Evolutionary conservation across 2,797 vertebrate genomes (phyloP), one percentile per base, ranked within the genome.

Genomic region (Trematomus bernacchii): DNA sequence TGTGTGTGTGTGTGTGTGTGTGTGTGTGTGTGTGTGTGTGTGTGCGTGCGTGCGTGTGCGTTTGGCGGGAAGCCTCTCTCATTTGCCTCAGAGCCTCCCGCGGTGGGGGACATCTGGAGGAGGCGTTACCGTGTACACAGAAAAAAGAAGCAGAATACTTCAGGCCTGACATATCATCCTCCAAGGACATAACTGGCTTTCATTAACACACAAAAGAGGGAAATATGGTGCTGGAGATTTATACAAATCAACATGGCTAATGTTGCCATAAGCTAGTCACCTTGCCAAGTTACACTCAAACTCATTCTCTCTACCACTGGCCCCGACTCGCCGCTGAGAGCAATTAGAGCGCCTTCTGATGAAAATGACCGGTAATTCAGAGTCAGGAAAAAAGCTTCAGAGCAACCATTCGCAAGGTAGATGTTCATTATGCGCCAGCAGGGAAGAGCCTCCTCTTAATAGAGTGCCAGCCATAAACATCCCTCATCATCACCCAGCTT

Each of bases 91-190:
- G 73, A 87, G 86, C 74, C 89, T 92, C 90, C 91, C 72, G 84
- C 88, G 71, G 92, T 80, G 90, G 85, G 85, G 89, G 93, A 93
- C 93, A 94, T 93, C 93, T 94, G 93, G 92, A 92, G 89, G 88
- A 91, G 90, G 90, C 87, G 91, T 88, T 87, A 63, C 90, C 85
- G 33, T 81, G 82, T 85, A 72, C 83, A 86, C 82, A 83, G 85
- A 89, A 77, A 61, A 61, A 27, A 54, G 51, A 82, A 76, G 76
- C 84, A 65, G 83, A 83, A 76, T 84, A 91, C 87, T 86, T 89
- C 68, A 80, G 77, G 84, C 88, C 87, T 86, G 84, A 91, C 86
- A 88, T 88, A 91, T 91, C 88, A 84, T 86, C 80, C 87, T 90
- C 83, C 84, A 86, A 92, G 90, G 91, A 91, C 90, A 89, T 76